phyloP scores from a whole-genome alignment of 2,797 vertebrate genomes.

The Lateolabrax maculatus region DNA sequence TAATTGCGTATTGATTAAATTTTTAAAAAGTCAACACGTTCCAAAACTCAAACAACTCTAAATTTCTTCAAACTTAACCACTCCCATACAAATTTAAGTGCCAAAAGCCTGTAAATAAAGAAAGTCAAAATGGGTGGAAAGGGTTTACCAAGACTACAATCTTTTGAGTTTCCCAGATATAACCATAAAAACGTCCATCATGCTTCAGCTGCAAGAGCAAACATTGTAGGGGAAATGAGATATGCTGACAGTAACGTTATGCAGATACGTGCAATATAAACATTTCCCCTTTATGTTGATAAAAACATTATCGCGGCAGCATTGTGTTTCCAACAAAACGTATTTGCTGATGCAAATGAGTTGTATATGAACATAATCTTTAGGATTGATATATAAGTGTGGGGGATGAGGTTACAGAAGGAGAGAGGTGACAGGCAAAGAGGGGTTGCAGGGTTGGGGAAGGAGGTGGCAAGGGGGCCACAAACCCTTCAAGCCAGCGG shows the following conservation, averaged over 20 bases:
- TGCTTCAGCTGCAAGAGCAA: background rate
- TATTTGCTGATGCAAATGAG: background rate
- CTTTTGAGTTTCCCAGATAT: background rate
- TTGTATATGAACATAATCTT: background rate
- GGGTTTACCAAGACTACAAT: background rate
- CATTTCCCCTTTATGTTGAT: slow-evolving; percentile 14
- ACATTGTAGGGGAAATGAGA: background rate
- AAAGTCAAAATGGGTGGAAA: background rate
- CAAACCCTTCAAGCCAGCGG: slow-evolving; percentile 65
- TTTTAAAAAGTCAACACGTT: background rate
- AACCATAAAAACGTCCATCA: background rate
- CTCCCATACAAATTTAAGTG: background rate
- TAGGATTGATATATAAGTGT: slow-evolving; percentile 9
- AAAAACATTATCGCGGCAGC: slow-evolving; percentile 3
- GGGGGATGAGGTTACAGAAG: slow-evolving; percentile 25
- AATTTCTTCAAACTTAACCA: background rate
- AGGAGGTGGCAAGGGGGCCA: slow-evolving; percentile 61
- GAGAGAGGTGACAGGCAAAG: slow-evolving; percentile 36
- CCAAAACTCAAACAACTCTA: background rate
- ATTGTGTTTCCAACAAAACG: background rate
- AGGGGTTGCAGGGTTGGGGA: slow-evolving; percentile 26
- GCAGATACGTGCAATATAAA: background rate
- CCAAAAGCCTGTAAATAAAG: background rate
- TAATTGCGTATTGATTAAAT: background rate
- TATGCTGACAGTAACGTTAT: background rate